A percentile compares a stretch with the other conserved stretches of the same genome.
Conservation (phyloP, 2,113 vertebrate genomes). For the Paedocypris sp. region DNA sequence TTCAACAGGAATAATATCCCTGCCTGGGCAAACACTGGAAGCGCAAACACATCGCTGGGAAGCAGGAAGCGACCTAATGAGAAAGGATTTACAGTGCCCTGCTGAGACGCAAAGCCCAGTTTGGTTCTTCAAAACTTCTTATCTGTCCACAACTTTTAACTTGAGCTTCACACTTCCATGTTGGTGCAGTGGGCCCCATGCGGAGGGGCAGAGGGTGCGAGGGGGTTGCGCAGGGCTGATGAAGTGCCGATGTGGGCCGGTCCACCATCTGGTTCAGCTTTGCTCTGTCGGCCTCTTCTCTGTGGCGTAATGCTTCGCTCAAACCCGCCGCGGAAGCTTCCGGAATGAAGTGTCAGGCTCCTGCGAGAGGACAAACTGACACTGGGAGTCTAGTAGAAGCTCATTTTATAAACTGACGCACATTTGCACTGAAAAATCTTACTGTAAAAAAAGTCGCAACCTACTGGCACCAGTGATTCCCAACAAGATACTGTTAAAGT, state of each 20-base stretch:
- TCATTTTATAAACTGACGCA: no score
- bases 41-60: constrained; percentile 19
- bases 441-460: no score
- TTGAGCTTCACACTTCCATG: constrained; percentile 36
- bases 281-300: constrained; percentile 8
- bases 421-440: no score
- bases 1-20: not conserved
- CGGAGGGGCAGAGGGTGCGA: constrained; percentile 7
- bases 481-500: no score
- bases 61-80: constrained; percentile 16
- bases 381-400: no score
- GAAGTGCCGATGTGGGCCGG: constrained; percentile 15
- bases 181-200: not conserved
- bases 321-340: constrained; percentile 22
- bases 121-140: constrained; percentile 23
- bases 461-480: no score
- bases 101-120: constrained; percentile 25
- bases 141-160: constrained; percentile 31
- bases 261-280: constrained; percentile 32
- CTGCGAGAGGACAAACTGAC: no score
- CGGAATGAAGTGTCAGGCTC: no score
- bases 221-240: not conserved
- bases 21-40: not conserved
- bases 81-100: constrained; percentile 35
- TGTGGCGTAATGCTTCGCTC: not conserved